Base-by-base conservation (phyloP, 2,888 invertebrate species). In the Orthonevra nobilis region DNA sequence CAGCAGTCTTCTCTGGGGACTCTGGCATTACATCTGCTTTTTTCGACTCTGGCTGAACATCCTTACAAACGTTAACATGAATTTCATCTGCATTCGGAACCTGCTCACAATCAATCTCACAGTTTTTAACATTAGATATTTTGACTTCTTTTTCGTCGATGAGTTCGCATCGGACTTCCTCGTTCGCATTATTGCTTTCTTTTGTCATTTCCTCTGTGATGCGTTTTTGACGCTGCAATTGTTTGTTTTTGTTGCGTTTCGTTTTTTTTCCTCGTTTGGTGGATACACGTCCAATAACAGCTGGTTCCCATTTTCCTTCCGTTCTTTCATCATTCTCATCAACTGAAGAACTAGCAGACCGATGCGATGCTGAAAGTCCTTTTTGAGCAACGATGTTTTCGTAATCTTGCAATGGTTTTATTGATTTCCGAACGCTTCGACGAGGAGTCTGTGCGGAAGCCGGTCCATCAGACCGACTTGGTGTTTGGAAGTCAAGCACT, bases 351-450 rank as follows among this genome's bases (percentile, higher is more conserved):
- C 14, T 19, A 10, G 26, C 17, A 5, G 36, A n/a, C 15, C 54
- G 50, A 26, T 77, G 64, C 2, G 10, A 20, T 0, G 15, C 50
- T 1, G n/a, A n/a, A n/a, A 81, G 15, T 12, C 74, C 74, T 12
- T 74, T 81, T 5, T 81, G 81, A 0, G 81, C 83, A 5, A 87
- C 83, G 5, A 86, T 86, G 3, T 86, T 86, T 1, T 84, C 84
- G 58, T 87, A 87, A 42, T 87, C 87, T 36, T 85, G 82, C 0
- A 81, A 54, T 0, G 87, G 87, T 12, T 86, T 87, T 0, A 87
- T 79, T 48, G 86, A 86, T 44, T 86, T 87, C 0, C 87, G 83
- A 0, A 79, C 82, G 56, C 87, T 87, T 2, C 87, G 86, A 0
- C 87, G 81, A 2, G 87, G 87, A 0, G 87, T 87, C 46, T 83